Conservation (phyloP, 2,113 vertebrate species). For the Mormyrus lacerda region DNA sequence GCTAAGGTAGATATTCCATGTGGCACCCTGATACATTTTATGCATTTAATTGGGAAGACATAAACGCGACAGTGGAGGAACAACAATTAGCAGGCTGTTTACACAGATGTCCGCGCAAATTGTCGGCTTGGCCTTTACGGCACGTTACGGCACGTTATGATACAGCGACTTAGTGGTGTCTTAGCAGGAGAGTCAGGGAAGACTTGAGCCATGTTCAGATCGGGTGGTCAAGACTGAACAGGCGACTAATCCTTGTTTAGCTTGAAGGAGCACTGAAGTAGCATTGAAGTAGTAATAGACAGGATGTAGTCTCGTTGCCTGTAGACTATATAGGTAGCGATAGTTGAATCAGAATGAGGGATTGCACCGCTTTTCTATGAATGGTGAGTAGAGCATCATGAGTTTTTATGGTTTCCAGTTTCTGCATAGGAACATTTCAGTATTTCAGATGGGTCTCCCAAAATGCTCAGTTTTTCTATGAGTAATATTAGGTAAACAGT, state of each 20-base stretch:
- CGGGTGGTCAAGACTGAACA: background rate
- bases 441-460: background rate
- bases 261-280: background rate
- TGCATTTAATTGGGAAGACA: background rate
- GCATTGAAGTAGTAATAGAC: background rate
- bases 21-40: background rate
- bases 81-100: background rate
- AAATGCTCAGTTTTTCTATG: background rate
- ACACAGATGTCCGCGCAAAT: background rate
- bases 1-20: background rate
- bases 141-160: background rate
- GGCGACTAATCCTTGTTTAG: background rate
- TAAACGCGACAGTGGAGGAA: background rate
- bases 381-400: background rate
- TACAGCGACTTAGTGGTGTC: background rate
- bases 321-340: background rate
- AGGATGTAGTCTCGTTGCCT: background rate
- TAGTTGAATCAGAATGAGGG: background rate
- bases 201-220: too few relatives aligned
- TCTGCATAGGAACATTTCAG: background rate
- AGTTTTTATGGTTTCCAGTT: background rate
- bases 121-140: background rate
- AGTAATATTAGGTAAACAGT: background rate
- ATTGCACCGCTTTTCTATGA: background rate
- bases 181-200: background rate